Evolutionary conservation across 2,797 vertebrate genomes (phyloP).

Genomic region (Pantherophis alleghaniensis): DNA sequence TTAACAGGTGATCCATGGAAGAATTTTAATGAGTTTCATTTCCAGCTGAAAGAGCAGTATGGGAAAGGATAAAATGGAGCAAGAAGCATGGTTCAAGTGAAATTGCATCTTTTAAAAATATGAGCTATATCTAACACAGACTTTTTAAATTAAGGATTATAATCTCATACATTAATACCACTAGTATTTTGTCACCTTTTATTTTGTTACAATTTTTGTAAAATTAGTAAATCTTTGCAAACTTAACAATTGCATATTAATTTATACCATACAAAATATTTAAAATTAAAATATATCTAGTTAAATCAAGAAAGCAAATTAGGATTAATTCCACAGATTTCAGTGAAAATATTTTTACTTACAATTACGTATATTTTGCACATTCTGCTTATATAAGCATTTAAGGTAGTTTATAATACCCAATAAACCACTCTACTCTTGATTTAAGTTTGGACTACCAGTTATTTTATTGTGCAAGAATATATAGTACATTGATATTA

Average conservation of each 20-base stretch:
- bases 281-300: background rate
- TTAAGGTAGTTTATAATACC: background rate
- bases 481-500: background rate
- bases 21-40: conserved; percentile 6
- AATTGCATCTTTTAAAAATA: conserved; percentile 11
- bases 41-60: background rate
- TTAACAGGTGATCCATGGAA: conserved; percentile 17
- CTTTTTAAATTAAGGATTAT: conserved; percentile 31
- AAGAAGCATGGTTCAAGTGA: background rate
- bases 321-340: background rate
- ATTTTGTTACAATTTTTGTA: background rate
- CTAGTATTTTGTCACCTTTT: background rate
- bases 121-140: conserved; percentile 2
- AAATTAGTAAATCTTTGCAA: background rate
- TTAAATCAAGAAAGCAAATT: background rate
- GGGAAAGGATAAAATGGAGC: background rate
- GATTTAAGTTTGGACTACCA: background rate
- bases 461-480: background rate
- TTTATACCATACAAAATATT: background rate
- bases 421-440: background rate
- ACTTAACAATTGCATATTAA: background rate
- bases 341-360: background rate
- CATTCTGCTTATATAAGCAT: background rate
- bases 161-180: background rate
- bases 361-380: background rate